phyloP scores from a whole-genome alignment of 2,113 vertebrate species.

The Ciconia stormi region DNA sequence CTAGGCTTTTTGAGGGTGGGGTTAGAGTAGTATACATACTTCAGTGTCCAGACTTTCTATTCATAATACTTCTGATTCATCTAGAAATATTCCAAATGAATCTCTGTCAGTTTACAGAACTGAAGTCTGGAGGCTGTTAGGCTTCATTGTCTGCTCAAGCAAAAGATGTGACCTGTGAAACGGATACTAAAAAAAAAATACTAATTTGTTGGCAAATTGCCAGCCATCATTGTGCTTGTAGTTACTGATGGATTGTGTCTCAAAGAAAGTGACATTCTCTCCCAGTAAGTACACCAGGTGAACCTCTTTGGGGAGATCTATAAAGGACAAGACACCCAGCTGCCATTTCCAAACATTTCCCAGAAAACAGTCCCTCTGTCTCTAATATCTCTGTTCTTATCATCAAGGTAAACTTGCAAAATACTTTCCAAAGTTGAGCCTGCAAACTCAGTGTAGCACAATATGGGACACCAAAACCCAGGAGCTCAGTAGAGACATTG shows the following conservation, averaged over 20 bases:
- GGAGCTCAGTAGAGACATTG: background rate
- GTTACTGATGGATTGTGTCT: background rate
- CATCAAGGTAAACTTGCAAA: background rate
- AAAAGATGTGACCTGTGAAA: background rate
- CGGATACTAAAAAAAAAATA: background rate
- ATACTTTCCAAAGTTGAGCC: background rate
- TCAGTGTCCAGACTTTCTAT: background rate
- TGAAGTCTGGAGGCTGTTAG: background rate
- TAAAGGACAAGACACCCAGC: background rate
- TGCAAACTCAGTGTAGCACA: background rate
- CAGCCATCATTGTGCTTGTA: background rate
- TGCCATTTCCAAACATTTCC: background rate
- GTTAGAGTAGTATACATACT: background rate
- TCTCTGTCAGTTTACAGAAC: background rate
- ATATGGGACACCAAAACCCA: background rate
- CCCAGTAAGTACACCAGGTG: no score
- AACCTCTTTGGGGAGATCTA: background rate
- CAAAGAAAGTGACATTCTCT: background rate
- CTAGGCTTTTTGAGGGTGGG: background rate
- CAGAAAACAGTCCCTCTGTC: background rate
- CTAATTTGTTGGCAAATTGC: background rate
- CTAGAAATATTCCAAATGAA: background rate
- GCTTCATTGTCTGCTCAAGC: background rate
- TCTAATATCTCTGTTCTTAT: background rate
- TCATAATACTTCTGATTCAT: background rate